Evolutionary conservation across 2,797 vertebrate species (phyloP).

Genomic region (Delichon dasypus): DNA sequence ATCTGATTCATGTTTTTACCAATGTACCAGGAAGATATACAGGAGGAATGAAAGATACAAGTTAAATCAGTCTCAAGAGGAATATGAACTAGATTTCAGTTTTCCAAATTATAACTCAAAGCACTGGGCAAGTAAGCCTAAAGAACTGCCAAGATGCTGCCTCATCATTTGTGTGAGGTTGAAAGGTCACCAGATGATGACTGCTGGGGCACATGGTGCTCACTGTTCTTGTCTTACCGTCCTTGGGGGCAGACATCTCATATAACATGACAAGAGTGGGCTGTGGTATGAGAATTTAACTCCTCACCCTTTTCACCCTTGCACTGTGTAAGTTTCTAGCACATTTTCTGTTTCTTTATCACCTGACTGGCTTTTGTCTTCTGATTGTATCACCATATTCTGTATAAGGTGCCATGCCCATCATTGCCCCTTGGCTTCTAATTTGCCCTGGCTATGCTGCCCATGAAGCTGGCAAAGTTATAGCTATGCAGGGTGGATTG

Average conservation of each 20-base stretch:
- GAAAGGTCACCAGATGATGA: background rate
- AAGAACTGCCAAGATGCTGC: background rate
- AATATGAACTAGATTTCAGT: background rate
- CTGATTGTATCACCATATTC: background rate
- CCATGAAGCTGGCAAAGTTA: background rate
- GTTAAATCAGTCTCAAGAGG: background rate
- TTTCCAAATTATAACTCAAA: background rate
- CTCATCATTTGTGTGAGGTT: background rate
- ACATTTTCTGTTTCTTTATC: background rate
- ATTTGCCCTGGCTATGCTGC: background rate
- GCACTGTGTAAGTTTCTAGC: background rate
- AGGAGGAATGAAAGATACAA: background rate
- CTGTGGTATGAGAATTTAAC: background rate
- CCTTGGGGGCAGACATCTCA: background rate
- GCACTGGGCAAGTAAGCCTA: background rate
- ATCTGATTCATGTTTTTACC: background rate
- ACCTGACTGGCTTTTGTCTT: background rate
- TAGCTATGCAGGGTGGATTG: background rate
- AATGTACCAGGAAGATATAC: background rate
- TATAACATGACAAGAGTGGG: background rate
- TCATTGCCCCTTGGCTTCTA: background rate
- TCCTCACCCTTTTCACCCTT: background rate
- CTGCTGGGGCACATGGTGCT: background rate
- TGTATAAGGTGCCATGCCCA: background rate
- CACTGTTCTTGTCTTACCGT: background rate